Conservation (phyloP, 2,888 invertebrate species). For the Neoaliturus tenellus region DNA sequence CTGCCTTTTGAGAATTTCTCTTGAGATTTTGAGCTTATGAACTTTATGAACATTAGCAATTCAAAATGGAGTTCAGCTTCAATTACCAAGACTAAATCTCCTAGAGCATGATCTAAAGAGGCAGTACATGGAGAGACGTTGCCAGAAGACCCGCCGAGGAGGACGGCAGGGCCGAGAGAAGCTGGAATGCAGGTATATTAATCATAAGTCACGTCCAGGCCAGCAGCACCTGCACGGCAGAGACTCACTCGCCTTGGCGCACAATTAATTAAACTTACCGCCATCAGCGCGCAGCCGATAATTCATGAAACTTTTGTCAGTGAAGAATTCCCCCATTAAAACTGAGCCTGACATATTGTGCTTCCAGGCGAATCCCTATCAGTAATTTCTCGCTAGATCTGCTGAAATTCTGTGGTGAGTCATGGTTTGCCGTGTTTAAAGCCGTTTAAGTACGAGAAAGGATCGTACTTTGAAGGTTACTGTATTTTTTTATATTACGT, state of each 20-base stretch:
- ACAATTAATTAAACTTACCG: slow-evolving; percentile 1
- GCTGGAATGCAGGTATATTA: slow-evolving; percentile 36
- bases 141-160: background rate
- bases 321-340: slow-evolving; percentile 18
- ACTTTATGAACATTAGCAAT: too few species aligned
- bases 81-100: too few species aligned
- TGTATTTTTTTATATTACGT: too few species aligned
- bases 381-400: too few species aligned
- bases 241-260: background rate
- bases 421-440: too few species aligned
- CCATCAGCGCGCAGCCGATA: background rate
- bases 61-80: too few species aligned
- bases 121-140: background rate
- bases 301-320: background rate
- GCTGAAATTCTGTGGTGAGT: too few species aligned
- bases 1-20: too few species aligned
- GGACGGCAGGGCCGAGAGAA: background rate
- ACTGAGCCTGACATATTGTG: background rate
- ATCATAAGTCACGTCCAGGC: slow-evolving; percentile 33
- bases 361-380: background rate
- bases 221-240: background rate
- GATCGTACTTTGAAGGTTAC: too few species aligned
- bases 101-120: too few species aligned
- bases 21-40: too few species aligned
- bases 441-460: too few species aligned